These are phyloP conservation scores for Patiria miniata DNA, from an alignment of 35 echinoderm and acorn worm genomes.

Conservation along the genomic window DNA sequence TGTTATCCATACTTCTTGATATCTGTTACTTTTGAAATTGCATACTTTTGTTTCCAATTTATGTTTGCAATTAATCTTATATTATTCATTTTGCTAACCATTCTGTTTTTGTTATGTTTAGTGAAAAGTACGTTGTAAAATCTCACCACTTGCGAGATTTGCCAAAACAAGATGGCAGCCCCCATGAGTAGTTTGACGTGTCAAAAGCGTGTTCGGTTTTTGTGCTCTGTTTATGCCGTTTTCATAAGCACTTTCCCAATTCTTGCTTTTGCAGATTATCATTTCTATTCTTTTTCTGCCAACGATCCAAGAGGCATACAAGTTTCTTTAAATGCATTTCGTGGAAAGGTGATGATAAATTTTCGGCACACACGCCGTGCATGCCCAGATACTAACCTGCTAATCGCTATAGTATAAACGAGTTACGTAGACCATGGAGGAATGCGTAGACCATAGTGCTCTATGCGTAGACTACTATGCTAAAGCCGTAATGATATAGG, in stretches of 20 bases:
- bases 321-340: slow-evolving; percentile 17
- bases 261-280: neutral
- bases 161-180: slow-evolving; percentile 25
- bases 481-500: too few relatives aligned
- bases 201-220: neutral
- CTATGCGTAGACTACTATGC: too few relatives aligned
- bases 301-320: slow-evolving; percentile 23
- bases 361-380: neutral
- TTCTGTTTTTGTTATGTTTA: too few relatives aligned
- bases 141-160: neutral
- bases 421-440: too few relatives aligned
- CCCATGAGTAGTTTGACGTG: neutral
- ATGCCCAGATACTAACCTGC: neutral
- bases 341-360: slow-evolving; percentile 24
- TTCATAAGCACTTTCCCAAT: too few relatives aligned
- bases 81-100: too few relatives aligned
- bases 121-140: neutral
- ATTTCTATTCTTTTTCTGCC: slow-evolving; percentile 50
- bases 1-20: too few relatives aligned
- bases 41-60: too few relatives aligned
- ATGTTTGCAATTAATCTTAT: neutral
- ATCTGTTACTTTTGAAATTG: too few relatives aligned
- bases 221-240: neutral
- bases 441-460: too few relatives aligned
- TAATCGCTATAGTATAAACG: too few relatives aligned